Evolutionary conservation across 2,113 vertebrate genomes (phyloP).

Genomic region (Pholis gunnellus): DNA sequence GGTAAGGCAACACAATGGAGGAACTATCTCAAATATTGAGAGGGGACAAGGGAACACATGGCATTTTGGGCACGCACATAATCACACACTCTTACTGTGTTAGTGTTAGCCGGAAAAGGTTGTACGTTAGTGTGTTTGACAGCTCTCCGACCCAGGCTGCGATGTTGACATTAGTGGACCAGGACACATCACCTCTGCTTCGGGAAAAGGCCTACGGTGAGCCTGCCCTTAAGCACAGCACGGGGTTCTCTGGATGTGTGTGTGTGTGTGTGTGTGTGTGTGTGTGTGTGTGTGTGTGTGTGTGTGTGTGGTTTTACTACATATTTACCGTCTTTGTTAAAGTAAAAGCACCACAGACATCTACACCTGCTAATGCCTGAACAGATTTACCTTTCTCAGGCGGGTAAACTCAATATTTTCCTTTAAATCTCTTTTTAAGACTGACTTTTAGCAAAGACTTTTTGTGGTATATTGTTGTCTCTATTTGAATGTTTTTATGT

Average conservation of each 20-base stretch:
- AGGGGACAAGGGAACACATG: conserved; percentile 56
- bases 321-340: conserved; percentile 25
- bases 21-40: conserved; percentile 33
- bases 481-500: neutral
- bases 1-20: conserved; percentile 20
- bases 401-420: neutral
- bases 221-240: conserved; percentile 60
- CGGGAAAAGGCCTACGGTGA: conserved; percentile 67
- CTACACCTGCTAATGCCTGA: neutral
- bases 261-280: conserved; percentile 22
- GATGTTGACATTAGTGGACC: conserved; percentile 73
- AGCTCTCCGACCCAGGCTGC: conserved; percentile 62
- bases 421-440: neutral
- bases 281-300: conserved; percentile 16
- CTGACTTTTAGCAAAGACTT: neutral
- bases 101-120: conserved; percentile 72
- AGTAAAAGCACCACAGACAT: neutral
- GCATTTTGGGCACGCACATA: conserved; percentile 68
- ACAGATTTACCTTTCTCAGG: neutral
- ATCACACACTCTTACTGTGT: conserved; percentile 60
- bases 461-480: neutral
- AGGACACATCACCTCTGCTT: conserved; percentile 80
- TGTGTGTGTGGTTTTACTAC: conserved; percentile 18
- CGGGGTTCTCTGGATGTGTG: conserved; percentile 27
- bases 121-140: conserved; percentile 76